phyloP scores from a whole-genome alignment of 1,140 invertebrate species.

The Halictus rubicundus region DNA sequence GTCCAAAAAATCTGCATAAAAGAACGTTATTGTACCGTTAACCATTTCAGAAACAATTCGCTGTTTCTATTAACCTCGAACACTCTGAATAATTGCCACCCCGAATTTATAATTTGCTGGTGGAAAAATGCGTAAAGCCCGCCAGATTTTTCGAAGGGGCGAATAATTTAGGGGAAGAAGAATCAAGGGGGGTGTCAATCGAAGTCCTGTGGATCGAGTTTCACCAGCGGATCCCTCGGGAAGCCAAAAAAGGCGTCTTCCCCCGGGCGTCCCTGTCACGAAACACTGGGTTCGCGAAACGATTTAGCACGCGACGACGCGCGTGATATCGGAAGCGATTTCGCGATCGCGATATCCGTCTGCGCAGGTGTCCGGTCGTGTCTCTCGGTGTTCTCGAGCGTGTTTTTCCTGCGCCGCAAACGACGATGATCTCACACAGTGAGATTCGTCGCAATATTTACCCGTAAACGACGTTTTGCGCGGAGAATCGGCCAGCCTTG shows the following conservation, averaged over 20 bases:
- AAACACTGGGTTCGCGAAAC: not conserved
- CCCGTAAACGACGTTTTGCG: not conserved
- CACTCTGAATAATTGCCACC: too few relatives aligned
- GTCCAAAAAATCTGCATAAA: too few relatives aligned
- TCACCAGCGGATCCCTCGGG: not conserved
- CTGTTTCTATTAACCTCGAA: too few relatives aligned
- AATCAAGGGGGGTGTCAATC: not conserved
- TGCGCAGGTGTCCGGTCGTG: not conserved
- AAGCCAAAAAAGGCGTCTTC: not conserved
- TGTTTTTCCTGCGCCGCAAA: not conserved
- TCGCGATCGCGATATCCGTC: not conserved
- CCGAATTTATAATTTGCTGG: too few relatives aligned
- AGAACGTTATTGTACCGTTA: too few relatives aligned
- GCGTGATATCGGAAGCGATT: not conserved
- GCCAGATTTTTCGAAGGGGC: not conserved
- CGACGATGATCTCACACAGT: not conserved
- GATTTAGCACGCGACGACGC: not conserved
- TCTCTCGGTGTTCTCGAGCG: too few relatives aligned
- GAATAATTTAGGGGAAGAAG: not conserved
- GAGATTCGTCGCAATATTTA: not conserved
- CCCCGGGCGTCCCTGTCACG: not conserved
- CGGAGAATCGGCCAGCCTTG: not conserved
- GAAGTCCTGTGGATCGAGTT: not conserved
- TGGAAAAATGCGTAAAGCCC: not conserved
- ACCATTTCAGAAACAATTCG: too few relatives aligned